Conservation (phyloP, 2,113 vertebrate genomes). For the Chloropsis hardwickii region DNA sequence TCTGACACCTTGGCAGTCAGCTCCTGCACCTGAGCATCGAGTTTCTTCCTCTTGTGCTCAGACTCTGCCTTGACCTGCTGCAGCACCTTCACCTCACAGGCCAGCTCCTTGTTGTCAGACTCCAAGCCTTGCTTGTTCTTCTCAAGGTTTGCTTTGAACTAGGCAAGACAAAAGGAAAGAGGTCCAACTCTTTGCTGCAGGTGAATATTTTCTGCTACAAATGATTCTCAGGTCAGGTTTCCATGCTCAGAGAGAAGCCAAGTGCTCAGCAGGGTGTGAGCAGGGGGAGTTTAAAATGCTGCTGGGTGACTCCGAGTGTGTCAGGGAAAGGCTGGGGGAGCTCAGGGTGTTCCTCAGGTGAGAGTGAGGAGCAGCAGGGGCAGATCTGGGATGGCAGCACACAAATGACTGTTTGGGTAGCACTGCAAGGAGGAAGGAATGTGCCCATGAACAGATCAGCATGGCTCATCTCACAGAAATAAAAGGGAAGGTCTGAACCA, state of each 20-base stretch:
- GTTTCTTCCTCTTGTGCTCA: slow-evolving; percentile 93
- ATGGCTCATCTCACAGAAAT: slow-evolving; percentile 54
- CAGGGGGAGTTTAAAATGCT: neutral
- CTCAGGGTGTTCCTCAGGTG: neutral
- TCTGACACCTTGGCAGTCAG: slow-evolving; percentile 83
- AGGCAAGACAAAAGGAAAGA: neutral
- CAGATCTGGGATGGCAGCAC: neutral
- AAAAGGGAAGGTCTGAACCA: neutral
- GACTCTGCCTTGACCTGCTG: slow-evolving; percentile 91
- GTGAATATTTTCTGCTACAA: neutral
- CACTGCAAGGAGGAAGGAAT: slow-evolving; percentile 17
- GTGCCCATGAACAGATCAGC: neutral
- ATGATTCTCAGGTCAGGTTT: neutral
- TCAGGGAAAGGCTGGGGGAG: neutral
- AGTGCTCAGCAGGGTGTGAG: neutral
- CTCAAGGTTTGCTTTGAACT: slow-evolving; percentile 94
- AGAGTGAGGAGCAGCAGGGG: neutral
- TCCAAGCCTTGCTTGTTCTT: slow-evolving; percentile 96
- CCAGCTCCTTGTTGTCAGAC: slow-evolving; percentile 92
- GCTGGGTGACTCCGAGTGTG: neutral
- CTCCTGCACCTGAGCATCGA: slow-evolving; percentile 91
- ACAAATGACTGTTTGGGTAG: neutral
- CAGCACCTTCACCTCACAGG: slow-evolving; percentile 88
- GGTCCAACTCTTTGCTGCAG: neutral
- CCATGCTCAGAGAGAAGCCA: neutral